These are phyloP conservation scores for Drosophila mayaguana DNA, from an alignment of 2,888 invertebrate genomes.

Conservation along the genomic window DNA sequence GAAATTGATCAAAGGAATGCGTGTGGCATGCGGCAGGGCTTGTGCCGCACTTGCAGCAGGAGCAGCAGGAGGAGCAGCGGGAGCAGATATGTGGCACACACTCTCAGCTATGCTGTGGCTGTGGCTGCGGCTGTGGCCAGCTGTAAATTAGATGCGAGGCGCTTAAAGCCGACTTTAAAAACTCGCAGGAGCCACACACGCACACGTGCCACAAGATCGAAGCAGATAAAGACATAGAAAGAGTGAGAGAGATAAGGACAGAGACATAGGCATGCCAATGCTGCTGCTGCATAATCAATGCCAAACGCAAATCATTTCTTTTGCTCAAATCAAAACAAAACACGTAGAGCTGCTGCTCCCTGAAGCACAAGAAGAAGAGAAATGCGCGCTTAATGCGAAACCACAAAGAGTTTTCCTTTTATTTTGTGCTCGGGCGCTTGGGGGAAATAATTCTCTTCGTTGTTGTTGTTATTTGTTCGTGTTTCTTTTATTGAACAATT, in stretches of 20 bases:
- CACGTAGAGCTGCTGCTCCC: constrained; percentile 26
- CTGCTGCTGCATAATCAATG: constrained; percentile 40
- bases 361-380: constrained; percentile 15
- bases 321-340: constrained; percentile 66
- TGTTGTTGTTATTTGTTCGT: constrained; percentile 4
- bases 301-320: constrained; percentile 44
- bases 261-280: background rate
- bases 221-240: background rate
- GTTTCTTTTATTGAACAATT: constrained; percentile 53
- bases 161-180: constrained; percentile 50
- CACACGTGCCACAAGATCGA: constrained; percentile 35
- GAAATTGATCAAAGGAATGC: constrained; percentile 68
- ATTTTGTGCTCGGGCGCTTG: constrained; percentile 17
- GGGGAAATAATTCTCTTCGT: constrained; percentile 15
- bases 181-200: constrained; percentile 5
- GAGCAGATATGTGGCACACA: constrained; percentile 39
- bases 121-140: constrained; percentile 33
- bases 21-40: constrained; percentile 39
- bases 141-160: constrained; percentile 23
- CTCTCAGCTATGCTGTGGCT: constrained; percentile 53
- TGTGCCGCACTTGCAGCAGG: constrained; percentile 14
- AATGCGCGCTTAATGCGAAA: constrained; percentile 16
- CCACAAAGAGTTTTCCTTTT: constrained; percentile 31
- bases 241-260: background rate
- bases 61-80: no score